Conservation (phyloP, 2,797 vertebrate genomes). For the Calcarius lapponicus region DNA sequence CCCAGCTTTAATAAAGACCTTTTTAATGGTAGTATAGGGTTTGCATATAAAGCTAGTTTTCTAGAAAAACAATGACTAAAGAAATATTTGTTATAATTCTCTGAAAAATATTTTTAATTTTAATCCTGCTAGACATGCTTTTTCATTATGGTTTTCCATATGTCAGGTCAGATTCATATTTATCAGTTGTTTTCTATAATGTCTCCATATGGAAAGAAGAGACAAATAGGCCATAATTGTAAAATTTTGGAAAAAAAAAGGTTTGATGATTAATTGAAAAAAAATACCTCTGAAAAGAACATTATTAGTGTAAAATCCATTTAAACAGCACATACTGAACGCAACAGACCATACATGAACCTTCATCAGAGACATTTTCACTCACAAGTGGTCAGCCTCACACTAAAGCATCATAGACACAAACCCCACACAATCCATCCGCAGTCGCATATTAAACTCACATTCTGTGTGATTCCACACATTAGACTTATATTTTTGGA, state of each 20-base stretch:
- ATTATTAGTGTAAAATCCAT: not conserved
- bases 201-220: not conserved
- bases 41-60: not conserved
- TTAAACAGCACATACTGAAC: not conserved
- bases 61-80: not conserved
- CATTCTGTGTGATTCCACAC: not conserved
- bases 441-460: not conserved
- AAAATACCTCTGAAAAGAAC: not conserved
- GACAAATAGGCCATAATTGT: not conserved
- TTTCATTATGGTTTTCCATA: not conserved
- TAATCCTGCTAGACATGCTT: not conserved
- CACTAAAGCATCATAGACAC: constrained; percentile 12
- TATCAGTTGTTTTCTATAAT: not conserved
- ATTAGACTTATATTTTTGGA: not conserved
- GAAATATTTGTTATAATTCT: not conserved
- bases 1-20: not conserved
- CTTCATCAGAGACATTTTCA: not conserved
- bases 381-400: not conserved
- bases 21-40: not conserved
- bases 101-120: not conserved
- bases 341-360: not conserved
- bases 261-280: not conserved
- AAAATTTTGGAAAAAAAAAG: not conserved
- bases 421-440: not conserved
- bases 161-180: not conserved